Evolutionary conservation across 2,113 vertebrate species (phyloP).

Genomic region (Phodopus roborovskii): DNA sequence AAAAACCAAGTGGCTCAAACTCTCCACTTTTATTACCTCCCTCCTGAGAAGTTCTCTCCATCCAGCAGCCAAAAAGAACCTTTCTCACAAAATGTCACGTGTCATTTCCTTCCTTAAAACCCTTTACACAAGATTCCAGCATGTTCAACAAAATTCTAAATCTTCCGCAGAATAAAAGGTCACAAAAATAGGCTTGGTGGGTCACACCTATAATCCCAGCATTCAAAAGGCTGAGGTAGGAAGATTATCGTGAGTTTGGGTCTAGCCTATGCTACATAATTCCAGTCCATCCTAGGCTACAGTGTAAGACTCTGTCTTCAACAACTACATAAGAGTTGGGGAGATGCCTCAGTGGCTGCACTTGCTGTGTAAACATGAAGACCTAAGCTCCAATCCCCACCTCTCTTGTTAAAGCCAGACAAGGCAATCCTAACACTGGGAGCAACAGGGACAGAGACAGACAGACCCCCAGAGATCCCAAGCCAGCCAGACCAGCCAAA

Average conservation of each 20-base stretch:
- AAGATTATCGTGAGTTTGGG: not conserved
- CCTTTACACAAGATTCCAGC: not conserved
- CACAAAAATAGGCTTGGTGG: not conserved
- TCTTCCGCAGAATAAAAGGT: not conserved
- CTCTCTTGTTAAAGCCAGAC: not conserved
- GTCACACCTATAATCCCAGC: not conserved
- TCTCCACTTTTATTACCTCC: not conserved
- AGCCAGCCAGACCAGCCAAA: not conserved
- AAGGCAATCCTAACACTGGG: too few species aligned
- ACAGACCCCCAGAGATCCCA: too few species aligned
- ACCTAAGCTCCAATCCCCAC: not conserved
- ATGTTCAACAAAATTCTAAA: not conserved
- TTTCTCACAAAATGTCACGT: not conserved
- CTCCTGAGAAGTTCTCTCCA: not conserved
- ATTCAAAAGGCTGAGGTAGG: not conserved
- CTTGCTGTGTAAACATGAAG: not conserved
- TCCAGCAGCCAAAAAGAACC: not conserved
- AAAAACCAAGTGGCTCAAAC: not conserved
- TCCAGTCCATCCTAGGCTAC: not conserved
- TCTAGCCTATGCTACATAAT: not conserved
- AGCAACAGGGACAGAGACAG: not conserved
- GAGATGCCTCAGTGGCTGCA: too few species aligned
- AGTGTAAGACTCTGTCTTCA: not conserved
- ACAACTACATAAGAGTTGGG: not conserved
- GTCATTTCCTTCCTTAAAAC: slow-evolving; percentile 5